Evolutionary conservation across 2,113 vertebrate genomes (phyloP), one percentile per base, ranked within the genome.

Genomic region (Salvator merianae): DNA sequence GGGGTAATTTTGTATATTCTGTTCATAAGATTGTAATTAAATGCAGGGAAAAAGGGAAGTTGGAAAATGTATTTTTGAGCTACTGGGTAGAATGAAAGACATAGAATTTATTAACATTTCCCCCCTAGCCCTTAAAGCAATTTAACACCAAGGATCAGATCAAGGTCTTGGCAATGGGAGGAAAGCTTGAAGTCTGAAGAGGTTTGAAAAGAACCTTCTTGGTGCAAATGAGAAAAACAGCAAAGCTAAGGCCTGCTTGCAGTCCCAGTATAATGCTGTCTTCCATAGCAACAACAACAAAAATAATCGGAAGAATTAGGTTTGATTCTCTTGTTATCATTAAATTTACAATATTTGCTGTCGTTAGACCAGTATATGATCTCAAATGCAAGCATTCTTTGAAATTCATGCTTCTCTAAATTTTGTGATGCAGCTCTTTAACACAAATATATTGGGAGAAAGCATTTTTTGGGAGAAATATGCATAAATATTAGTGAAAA

Each of bases 161-260:
- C 84, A 88, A 93, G 79, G 78, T 82, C 85, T 87, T 87, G n/a
- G 90, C 81, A 89, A 71, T 0, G 0, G 72, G 89, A 87, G 84
- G 89, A 87, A 38, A 89, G 89, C 85, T 88, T 85, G 86, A 91
- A 89, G 80, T 62, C 1, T 90, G 91, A 91, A 88, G 89, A 34
- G 73, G 74, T 89, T 88, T 88, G 85, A 90, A 92, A 90, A 87
- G 85, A 78, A 90, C 77, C 89, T 89, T 94, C 85, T 88, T 83
- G 50, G 88, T 90, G 90, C 88, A 81, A 90, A 86, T 72, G 82
- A 89, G 82, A 70, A 82, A 89, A 86, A 81, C 77, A 76, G 86
- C 86, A 53, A 90, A 84, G 68, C 75, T 70, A 87, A 85, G 81
- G 18, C 86, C 91, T 88, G 86, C 86, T 71, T 82, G 92, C 90